These are phyloP conservation scores for Frankliniella fusca DNA, from an alignment of 2,888 invertebrate genomes.

Conservation along the genomic window DNA sequence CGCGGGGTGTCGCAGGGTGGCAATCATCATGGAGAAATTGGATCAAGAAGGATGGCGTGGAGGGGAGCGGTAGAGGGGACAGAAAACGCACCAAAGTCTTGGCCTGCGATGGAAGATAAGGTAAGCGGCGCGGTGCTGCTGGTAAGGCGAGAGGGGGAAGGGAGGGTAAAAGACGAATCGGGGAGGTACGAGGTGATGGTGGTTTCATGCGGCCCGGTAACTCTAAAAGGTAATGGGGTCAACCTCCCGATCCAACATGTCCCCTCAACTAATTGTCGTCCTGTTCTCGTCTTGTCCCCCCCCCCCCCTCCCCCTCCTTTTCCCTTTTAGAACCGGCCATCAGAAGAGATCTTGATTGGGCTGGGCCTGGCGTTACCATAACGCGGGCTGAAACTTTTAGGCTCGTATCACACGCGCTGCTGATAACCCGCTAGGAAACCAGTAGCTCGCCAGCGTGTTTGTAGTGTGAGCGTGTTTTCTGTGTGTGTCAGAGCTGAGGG, in stretches of 20 bases:
- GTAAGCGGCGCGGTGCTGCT: not conserved
- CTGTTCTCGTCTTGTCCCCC: not conserved
- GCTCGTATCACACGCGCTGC: no score
- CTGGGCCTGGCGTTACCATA: no score
- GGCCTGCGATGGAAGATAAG: conserved; percentile 6
- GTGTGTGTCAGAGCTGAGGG: no score
- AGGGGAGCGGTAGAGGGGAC: not conserved
- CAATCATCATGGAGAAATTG: conserved; percentile 22
- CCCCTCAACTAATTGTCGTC: not conserved
- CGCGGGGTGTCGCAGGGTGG: conserved; percentile 2
- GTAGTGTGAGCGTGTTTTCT: not conserved
- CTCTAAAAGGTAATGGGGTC: conserved; percentile 20
- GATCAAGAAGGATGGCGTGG: conserved; percentile 1
- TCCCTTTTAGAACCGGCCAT: no score
- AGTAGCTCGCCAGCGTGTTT: not conserved
- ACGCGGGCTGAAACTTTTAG: no score
- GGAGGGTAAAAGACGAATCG: not conserved
- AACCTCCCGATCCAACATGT: not conserved
- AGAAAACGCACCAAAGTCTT: not conserved
- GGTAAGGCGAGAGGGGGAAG: not conserved
- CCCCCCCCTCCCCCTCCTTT: no score
- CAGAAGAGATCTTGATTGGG: no score
- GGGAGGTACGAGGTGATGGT: not conserved
- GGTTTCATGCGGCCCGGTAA: not conserved
- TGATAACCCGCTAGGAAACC: not conserved